These are phyloP conservation scores for Procambarus clarkii DNA, from an alignment of 1,140 invertebrate species.

Conservation along the genomic window DNA sequence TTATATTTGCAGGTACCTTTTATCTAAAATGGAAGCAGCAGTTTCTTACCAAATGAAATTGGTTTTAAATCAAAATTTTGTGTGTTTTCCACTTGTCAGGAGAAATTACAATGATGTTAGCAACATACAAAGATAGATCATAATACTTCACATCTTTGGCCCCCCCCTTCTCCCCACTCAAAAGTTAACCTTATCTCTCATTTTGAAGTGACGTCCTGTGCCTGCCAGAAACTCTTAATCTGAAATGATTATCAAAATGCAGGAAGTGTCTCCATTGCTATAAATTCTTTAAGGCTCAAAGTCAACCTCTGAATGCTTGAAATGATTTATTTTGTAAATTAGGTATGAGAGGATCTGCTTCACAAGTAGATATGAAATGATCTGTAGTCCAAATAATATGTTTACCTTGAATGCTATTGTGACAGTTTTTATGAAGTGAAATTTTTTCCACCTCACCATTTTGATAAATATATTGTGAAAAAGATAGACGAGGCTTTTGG, in stretches of 20 bases:
- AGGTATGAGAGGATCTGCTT: conserved; percentile 29
- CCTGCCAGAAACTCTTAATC: conserved; percentile 41
- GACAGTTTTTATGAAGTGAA: conserved; percentile 20
- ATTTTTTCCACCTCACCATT: conserved; percentile 1
- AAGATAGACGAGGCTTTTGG: conserved; percentile 1
- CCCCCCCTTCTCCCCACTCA: not conserved
- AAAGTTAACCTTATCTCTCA: conserved; percentile 29
- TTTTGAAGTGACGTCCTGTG: conserved; percentile 39
- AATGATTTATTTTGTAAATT: conserved; percentile 30
- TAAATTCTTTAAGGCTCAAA: conserved; percentile 7
- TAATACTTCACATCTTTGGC: too few species aligned
- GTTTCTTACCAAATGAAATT: too few species aligned
- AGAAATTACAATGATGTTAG: not conserved
- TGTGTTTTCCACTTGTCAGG: not conserved
- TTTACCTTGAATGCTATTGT: conserved; percentile 38
- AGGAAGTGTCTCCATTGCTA: conserved; percentile 27
- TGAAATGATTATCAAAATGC: conserved; percentile 36
- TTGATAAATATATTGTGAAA: conserved; percentile 1
- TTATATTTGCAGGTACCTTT: not conserved
- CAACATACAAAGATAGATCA: too few species aligned
- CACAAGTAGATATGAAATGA: conserved; percentile 24
- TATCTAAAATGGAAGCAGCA: not conserved
- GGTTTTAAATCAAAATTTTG: too few species aligned
- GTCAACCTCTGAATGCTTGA: conserved; percentile 19
- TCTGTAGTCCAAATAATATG: conserved; percentile 13